Evolutionary conservation across 2,113 vertebrate species (phyloP), one percentile per base, ranked within the genome.

Genomic region (Corvus moneduloides): DNA sequence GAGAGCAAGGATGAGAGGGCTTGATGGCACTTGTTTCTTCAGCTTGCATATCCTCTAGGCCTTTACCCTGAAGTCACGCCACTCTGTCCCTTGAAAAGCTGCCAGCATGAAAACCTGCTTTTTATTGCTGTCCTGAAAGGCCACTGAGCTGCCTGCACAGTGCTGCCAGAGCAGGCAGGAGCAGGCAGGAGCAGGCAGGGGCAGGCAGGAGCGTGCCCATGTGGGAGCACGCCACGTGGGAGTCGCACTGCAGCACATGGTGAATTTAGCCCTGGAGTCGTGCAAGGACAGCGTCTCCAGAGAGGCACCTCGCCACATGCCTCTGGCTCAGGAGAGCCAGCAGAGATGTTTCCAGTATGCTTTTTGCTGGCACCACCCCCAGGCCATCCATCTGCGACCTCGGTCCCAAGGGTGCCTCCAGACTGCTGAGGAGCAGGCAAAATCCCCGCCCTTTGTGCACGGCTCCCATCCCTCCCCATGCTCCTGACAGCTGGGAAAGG

Each of bases 21-120:
- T 61, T 91, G 85, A 79, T 74, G 56, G 48, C 48, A 75, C 88
- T 66, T 89, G 41, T 90, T 95, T 95, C 81, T 64, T 56, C 58
- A 55, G 69, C 62, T 71, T 52, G 39, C 22, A 10, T 26, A 59
- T 64, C 69, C 32, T 81, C 77, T 19, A 64, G 87, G 55, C 49
- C 68, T 94, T 89, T 58, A 84, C 55, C n/a, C 64, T 1, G 3
- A 84, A 94, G 73, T 33, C 61, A 63, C 1, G 7, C 22, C 32
- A 49, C 39, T 81, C 46, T 4, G 5, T 27, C 78, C 56, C 37
- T 75, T 17, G 6, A 54, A 61, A 39, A 1, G 11, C 61, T 66
- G 69, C 49, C 63, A 73, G 55, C 10, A 4, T 16, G 30, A 41
- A 69, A 87, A 49, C 32, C 74, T 49, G 68, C 37, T 77, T 24